Percentiles rank a stretch among this genome's conserved stretches.
These are phyloP conservation scores for Lineus longissimus DNA, from an alignment of 1,140 invertebrate genomes.

Conservation along the genomic window DNA sequence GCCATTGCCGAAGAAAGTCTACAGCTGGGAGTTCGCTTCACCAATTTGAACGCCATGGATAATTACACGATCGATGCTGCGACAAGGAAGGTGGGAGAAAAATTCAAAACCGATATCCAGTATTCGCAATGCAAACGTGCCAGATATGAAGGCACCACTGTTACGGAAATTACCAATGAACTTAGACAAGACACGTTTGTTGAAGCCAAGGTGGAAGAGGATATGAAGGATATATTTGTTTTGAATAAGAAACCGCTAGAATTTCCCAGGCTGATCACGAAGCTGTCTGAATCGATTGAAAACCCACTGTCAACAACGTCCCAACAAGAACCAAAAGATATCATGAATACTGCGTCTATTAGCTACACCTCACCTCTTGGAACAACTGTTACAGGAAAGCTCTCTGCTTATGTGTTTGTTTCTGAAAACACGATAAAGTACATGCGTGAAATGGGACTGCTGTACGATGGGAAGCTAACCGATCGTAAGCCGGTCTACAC, in stretches of 20 bases:
- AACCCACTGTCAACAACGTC: background rate
- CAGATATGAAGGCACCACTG: background rate
- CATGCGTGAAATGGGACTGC: background rate
- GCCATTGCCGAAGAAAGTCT: slow-evolving; percentile 5
- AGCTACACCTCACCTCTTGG: background rate
- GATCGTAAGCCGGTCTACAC: background rate
- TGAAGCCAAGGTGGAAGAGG: slow-evolving; percentile 3
- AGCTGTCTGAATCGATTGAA: slow-evolving; percentile 1
- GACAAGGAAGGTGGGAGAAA: background rate
- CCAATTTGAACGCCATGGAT: slow-evolving; percentile 7
- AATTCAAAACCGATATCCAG: slow-evolving; percentile 8
- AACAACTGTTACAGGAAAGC: background rate
- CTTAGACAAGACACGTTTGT: slow-evolving; percentile 6
- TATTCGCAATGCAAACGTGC: background rate
- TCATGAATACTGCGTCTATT: background rate
- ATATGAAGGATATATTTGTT: slow-evolving; percentile 4
- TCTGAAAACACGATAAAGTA: slow-evolving; percentile 5
- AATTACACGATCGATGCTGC: slow-evolving; percentile 6
- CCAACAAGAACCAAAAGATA: background rate
- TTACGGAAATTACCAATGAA: background rate
- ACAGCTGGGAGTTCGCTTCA: slow-evolving; percentile 4
- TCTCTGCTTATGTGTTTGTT: background rate
- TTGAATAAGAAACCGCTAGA: background rate
- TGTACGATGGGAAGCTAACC: background rate
- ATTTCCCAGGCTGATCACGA: slow-evolving; percentile 5